phyloP scores from a whole-genome alignment of 2,888 invertebrate genomes.

The Latrodectus elegans region DNA sequence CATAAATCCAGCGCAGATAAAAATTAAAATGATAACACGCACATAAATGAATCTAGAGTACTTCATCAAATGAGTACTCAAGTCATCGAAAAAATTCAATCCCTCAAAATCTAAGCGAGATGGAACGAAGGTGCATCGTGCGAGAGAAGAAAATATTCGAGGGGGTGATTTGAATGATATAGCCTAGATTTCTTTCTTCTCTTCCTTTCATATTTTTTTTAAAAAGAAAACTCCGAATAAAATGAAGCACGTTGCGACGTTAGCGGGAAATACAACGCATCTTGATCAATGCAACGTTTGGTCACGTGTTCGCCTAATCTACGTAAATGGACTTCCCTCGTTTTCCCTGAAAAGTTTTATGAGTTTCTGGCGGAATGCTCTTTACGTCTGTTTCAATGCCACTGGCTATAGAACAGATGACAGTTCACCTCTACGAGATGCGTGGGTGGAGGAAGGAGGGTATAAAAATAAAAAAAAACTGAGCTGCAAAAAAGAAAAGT shows the following conservation, averaged over 20 bases:
- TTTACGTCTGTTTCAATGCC: conserved; percentile 14
- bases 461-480: no score
- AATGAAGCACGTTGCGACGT: background rate
- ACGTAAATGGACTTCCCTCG: conserved; percentile 46
- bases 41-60: no score
- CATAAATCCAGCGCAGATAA: no score
- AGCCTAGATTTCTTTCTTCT: background rate
- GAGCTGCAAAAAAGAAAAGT: no score
- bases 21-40: no score
- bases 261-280: conserved; percentile 6
- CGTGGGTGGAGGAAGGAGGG: no score
- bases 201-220: background rate
- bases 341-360: conserved; percentile 47
- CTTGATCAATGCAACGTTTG: conserved; percentile 18
- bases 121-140: background rate
- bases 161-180: conserved; percentile 1
- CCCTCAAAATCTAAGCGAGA: no score
- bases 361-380: conserved; percentile 26
- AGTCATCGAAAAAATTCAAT: no score
- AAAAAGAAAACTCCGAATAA: background rate
- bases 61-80: no score
- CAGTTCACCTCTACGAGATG: background rate
- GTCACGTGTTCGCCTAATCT: conserved; percentile 59
- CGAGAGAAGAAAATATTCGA: background rate
- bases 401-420: background rate